Evolutionary conservation across 1,140 invertebrate species (phyloP).

Genomic region (Aphidius gifuensis): DNA sequence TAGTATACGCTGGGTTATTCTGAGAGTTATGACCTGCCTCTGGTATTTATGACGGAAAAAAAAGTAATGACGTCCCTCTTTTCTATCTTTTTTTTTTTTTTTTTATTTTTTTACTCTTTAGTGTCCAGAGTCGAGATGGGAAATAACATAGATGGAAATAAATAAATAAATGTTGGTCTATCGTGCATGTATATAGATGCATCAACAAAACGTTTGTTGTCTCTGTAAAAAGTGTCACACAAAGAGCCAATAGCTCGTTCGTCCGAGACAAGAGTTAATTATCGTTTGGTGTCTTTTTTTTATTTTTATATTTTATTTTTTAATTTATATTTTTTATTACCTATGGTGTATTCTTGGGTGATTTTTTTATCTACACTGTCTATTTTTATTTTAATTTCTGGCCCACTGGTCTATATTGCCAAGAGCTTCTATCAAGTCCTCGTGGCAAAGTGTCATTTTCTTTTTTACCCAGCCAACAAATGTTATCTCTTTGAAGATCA

Average conservation of each 20-base stretch:
- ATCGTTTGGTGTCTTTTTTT: background rate
- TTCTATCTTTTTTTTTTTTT: too few relatives aligned
- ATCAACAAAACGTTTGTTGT: conserved; percentile 4
- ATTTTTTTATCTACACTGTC: too few relatives aligned
- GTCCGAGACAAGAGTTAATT: conserved; percentile 20
- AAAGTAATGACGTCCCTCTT: background rate
- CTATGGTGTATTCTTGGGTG: too few relatives aligned
- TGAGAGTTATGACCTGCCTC: conserved; percentile 19
- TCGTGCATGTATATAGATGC: conserved; percentile 10
- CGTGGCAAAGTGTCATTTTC: too few relatives aligned
- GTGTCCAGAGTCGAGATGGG: background rate
- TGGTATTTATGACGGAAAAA: conserved; percentile 21
- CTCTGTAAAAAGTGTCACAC: conserved; percentile 13
- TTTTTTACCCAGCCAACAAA: too few relatives aligned
- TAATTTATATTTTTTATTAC: too few relatives aligned
- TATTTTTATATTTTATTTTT: too few relatives aligned
- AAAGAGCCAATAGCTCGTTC: conserved; percentile 9
- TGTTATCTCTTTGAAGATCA: too few relatives aligned
- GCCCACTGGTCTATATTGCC: too few relatives aligned
- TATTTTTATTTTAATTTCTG: too few relatives aligned
- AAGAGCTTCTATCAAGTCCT: too few relatives aligned
- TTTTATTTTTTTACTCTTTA: conserved; percentile 1
- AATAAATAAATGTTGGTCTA: background rate
- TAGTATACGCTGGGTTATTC: background rate
- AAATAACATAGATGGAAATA: background rate